Evolutionary conservation across 23 tunicate genomes (phyloP).

Genomic region (Corella eumyota): DNA sequence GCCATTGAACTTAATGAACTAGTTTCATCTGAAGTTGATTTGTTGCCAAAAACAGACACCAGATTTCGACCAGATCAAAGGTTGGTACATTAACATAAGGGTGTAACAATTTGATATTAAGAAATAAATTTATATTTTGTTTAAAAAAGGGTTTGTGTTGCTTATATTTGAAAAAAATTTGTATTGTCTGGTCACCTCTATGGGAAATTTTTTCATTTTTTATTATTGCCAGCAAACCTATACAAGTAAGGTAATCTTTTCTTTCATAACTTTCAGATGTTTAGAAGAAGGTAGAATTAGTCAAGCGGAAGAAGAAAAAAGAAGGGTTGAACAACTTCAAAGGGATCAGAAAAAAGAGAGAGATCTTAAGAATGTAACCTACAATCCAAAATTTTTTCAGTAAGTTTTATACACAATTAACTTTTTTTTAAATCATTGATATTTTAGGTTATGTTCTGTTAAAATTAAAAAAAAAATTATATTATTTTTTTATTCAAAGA

Average conservation of each 20-base stretch:
- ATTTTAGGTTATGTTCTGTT: no score
- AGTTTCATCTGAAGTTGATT: background rate
- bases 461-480: no score
- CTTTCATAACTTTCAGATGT: no score
- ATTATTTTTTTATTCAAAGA: background rate
- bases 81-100: conserved; percentile 5
- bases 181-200: no score
- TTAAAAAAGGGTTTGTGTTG: no score
- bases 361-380: conserved; percentile 28
- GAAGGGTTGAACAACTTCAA: conserved; percentile 73
- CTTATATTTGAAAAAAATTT: no score
- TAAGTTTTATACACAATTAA: conserved; percentile 2
- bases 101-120: no score
- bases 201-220: no score
- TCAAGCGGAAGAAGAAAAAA: conserved; percentile 71
- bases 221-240: no score
- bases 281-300: conserved; percentile 72
- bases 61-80: conserved; percentile 95
- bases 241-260: no score
- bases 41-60: conserved; percentile 74
- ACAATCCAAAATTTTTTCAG: conserved; percentile 64
- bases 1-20: conserved; percentile 88
- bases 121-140: no score
- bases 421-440: no score
- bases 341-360: conserved; percentile 68